A percentile compares a stretch with the other conserved stretches of the same genome.
These are phyloP conservation scores for Sciurus carolinensis DNA, from an alignment of 2,797 vertebrate species.

Conservation along the genomic window DNA sequence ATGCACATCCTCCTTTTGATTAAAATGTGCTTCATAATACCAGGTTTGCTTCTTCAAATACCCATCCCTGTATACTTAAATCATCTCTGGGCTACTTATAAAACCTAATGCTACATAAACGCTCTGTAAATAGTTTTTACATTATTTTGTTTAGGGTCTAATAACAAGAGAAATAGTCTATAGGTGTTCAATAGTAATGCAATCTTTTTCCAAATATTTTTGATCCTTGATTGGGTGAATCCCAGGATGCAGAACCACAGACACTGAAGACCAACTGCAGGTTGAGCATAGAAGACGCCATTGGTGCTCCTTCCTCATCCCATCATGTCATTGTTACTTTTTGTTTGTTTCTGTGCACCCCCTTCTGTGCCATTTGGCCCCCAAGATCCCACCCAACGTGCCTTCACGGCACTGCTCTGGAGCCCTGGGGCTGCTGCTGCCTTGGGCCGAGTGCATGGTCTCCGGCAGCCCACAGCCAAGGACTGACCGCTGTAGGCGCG, in stretches of 20 bases:
- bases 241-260: background rate
- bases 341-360: background rate
- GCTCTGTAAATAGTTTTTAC: background rate
- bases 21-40: conserved; percentile 86
- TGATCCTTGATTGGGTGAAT: background rate
- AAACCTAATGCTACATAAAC: background rate
- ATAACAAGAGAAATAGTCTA: background rate
- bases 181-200: background rate
- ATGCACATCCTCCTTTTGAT: conserved; percentile 79
- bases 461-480: background rate
- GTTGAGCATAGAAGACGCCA: background rate
- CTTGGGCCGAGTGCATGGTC: background rate
- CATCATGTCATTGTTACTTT: background rate
- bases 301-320: background rate
- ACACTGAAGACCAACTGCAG: background rate
- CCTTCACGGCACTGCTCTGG: background rate
- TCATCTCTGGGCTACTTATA: background rate
- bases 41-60: conserved; percentile 82
- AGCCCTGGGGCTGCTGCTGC: background rate
- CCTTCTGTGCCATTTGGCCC: background rate
- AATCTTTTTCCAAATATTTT: background rate
- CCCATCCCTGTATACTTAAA: background rate
- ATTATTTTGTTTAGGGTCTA: background rate
- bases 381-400: background rate
- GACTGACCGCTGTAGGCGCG: background rate